Percentiles rank a stretch among this genome's conserved stretches.
These are phyloP conservation scores for Andrena bicolor DNA, from an alignment of 2,888 invertebrate genomes.

Conservation along the genomic window DNA sequence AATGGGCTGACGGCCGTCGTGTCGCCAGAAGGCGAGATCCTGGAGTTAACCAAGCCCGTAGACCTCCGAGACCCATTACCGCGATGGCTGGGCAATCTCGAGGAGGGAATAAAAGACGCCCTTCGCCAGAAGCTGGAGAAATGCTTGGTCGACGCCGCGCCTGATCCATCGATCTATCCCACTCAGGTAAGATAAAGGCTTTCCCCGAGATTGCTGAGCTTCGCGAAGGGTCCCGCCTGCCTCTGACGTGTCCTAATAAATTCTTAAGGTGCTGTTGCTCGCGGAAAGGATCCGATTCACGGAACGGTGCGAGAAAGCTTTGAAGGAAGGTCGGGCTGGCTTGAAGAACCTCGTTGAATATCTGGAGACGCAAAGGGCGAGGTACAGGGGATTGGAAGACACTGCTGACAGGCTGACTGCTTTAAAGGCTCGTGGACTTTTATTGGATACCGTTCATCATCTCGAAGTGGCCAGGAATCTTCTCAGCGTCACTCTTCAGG, in stretches of 20 bases:
- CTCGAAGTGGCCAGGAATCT: conserved; percentile 93
- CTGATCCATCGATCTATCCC: conserved; percentile 79
- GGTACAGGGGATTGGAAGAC: conserved; percentile 86
- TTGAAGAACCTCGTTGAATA: conserved; percentile 85
- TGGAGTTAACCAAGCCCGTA: conserved; percentile 85
- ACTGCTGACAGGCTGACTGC: conserved; percentile 88
- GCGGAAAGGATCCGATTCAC: conserved; percentile 81
- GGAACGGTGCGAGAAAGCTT: conserved; percentile 80
- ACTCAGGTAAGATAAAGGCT: conserved; percentile 74
- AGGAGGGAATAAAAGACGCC: conserved; percentile 91
- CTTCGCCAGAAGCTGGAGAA: conserved; percentile 78
- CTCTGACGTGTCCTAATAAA: not conserved
- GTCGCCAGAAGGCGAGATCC: conserved; percentile 88
- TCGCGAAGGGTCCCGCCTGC: not conserved
- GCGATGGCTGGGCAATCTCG: conserved; percentile 92
- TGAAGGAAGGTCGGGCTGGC: conserved; percentile 77
- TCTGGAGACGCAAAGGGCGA: conserved; percentile 86
- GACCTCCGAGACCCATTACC: conserved; percentile 83
- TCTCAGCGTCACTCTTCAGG: conserved; percentile 85
- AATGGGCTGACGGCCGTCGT: conserved; percentile 87
- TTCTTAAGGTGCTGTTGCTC: conserved; percentile 76
- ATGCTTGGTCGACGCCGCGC: conserved; percentile 77
- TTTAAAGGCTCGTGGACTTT: conserved; percentile 95
- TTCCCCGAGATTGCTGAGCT: not conserved
- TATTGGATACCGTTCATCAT: conserved; percentile 97